phyloP scores from a whole-genome alignment of 2,797 vertebrate genomes.

The Acrossocheilus wenchowensis region DNA sequence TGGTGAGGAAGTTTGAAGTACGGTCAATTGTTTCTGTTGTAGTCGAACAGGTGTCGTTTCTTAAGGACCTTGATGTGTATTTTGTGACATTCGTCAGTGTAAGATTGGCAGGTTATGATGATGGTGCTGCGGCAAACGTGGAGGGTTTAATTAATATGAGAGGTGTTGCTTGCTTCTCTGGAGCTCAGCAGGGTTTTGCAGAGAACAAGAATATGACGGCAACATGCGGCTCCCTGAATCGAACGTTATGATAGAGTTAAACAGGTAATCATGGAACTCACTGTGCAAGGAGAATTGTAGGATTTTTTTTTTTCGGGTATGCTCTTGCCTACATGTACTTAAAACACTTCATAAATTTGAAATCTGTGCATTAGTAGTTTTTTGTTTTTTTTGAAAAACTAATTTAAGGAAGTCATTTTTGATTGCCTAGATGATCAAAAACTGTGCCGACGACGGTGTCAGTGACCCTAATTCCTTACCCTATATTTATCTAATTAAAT shows the following conservation, averaged over 20 bases:
- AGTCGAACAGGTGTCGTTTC: slow-evolving; percentile 32
- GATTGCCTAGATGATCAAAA: slow-evolving; percentile 4
- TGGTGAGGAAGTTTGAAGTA: slow-evolving; percentile 8
- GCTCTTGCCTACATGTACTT: background rate
- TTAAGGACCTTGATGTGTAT: slow-evolving; percentile 49
- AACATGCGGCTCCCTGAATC: slow-evolving; percentile 36
- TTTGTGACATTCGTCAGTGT: slow-evolving; percentile 38
- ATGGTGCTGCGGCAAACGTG: slow-evolving; percentile 34
- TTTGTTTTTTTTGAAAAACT: background rate
- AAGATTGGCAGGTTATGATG: slow-evolving; percentile 57
- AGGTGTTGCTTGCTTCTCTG: slow-evolving; percentile 42
- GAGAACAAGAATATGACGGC: slow-evolving; percentile 33
- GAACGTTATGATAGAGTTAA: slow-evolving; percentile 52
- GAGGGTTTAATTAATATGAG: slow-evolving; percentile 54
- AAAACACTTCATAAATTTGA: background rate
- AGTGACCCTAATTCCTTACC: slow-evolving; percentile 40
- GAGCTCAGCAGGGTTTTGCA: slow-evolving; percentile 36
- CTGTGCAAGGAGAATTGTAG: slow-evolving; percentile 17
- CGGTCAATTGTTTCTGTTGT: slow-evolving; percentile 12
- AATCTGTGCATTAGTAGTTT: background rate
- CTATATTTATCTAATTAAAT: slow-evolving; percentile 50
- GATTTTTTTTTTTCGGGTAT: background rate
- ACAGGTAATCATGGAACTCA: slow-evolving; percentile 42
- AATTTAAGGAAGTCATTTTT: background rate
- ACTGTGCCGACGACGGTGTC: slow-evolving; percentile 7